Evolutionary conservation across 1,140 invertebrate genomes (phyloP).

Genomic region (Eufriesea mexicana): DNA sequence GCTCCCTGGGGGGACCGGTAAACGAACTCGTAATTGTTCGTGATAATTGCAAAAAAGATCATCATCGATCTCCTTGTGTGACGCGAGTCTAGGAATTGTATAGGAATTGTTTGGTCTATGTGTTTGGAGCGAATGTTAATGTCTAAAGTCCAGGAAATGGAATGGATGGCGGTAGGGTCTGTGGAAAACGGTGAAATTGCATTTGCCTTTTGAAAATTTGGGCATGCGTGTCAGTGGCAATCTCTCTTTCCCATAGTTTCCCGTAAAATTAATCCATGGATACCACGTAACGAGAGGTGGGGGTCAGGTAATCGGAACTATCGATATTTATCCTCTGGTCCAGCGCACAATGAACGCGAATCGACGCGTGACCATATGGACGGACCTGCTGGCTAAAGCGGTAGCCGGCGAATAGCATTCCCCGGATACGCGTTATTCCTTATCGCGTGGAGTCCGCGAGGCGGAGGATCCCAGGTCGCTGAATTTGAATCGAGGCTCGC

Average conservation of each 20-base stretch:
- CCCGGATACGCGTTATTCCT: background rate
- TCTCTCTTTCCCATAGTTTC: constrained; percentile 31
- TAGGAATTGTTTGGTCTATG: no score
- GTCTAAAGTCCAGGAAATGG: no score
- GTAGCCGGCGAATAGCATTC: background rate
- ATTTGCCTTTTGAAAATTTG: background rate
- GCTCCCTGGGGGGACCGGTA: no score
- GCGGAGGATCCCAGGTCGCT: background rate
- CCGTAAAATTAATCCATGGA: no score
- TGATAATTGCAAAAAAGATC: no score
- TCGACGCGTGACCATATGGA: background rate
- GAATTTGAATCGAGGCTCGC: constrained; percentile 37
- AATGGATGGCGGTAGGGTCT: no score
- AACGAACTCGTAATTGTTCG: no score
- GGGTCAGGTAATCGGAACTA: background rate
- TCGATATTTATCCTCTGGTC: background rate
- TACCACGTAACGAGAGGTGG: no score
- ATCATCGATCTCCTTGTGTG: no score
- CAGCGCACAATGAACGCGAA: background rate
- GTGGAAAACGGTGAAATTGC: no score
- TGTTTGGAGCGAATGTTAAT: no score
- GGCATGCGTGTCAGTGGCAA: constrained; percentile 32
- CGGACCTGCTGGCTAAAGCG: background rate
- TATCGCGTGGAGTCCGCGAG: background rate
- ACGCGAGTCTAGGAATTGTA: no score